Conservation (phyloP, 2,113 vertebrate species). For the Leptodactylus fuscus region DNA sequence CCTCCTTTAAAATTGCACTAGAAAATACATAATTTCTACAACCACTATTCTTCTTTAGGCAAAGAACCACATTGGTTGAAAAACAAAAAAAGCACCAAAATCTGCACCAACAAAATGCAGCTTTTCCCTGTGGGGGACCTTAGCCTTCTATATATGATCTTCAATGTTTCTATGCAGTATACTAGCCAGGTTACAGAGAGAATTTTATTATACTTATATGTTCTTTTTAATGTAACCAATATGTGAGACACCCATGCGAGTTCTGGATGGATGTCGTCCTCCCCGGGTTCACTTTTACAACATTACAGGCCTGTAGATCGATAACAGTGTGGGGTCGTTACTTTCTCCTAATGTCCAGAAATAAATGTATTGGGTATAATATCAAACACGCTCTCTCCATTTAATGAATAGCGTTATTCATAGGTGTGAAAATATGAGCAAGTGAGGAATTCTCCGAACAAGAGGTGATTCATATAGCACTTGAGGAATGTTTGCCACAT, state of each 20-base stretch:
- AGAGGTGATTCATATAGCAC: constrained; percentile 50
- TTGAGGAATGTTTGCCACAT: constrained; percentile 46
- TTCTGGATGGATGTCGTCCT: background rate
- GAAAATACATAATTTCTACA: too few relatives aligned
- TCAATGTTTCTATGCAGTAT: too few relatives aligned
- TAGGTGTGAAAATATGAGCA: constrained; percentile 56
- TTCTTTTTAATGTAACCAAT: background rate
- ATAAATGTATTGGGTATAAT: constrained; percentile 54
- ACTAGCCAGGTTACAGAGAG: background rate
- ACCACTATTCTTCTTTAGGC: too few relatives aligned
- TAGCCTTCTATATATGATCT: too few relatives aligned
- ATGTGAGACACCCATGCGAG: background rate
- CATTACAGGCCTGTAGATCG: background rate
- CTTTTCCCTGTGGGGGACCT: too few relatives aligned
- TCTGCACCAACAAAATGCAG: too few relatives aligned
- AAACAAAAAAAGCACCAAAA: too few relatives aligned
- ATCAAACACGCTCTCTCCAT: constrained; percentile 46
- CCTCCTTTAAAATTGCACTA: too few relatives aligned
- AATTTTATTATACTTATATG: background rate
- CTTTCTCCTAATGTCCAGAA: constrained; percentile 32
- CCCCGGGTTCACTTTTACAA: background rate
- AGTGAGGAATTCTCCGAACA: constrained; percentile 26
- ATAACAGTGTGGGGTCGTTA: constrained; percentile 7
- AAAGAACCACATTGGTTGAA: too few relatives aligned
- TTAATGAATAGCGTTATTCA: constrained; percentile 54